A percentile compares a stretch with the other conserved stretches of the same genome.
Evolutionary conservation across 1,140 invertebrate genomes (phyloP).

Genomic region (Apocrypta bakeri): DNA sequence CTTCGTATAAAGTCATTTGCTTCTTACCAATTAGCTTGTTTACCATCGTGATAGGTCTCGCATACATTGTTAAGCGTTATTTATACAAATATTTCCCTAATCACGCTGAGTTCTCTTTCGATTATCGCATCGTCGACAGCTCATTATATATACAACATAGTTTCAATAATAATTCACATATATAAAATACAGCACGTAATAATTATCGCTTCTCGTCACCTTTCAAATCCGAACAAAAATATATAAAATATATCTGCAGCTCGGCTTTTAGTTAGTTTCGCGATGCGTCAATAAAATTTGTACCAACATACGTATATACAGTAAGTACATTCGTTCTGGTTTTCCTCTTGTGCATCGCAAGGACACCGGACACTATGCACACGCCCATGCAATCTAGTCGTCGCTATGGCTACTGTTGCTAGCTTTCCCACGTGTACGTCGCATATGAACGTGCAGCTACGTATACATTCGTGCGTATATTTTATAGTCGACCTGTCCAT

Average conservation of each 20-base stretch:
- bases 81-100: too few relatives aligned
- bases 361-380: slow-evolving; percentile 61
- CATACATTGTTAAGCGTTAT: too few relatives aligned
- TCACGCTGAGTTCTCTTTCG: too few relatives aligned
- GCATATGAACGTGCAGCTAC: neutral
- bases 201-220: too few relatives aligned
- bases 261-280: neutral
- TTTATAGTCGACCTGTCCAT: too few relatives aligned
- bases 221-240: neutral
- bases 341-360: slow-evolving; percentile 50
- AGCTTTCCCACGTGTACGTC: slow-evolving; percentile 57
- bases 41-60: too few relatives aligned
- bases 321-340: neutral
- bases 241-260: neutral
- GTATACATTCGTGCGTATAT: too few relatives aligned
- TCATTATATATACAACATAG: too few relatives aligned
- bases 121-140: too few relatives aligned
- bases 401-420: slow-evolving; percentile 10
- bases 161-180: too few relatives aligned
- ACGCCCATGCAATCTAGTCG: slow-evolving; percentile 59
- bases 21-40: neutral
- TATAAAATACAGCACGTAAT: too few relatives aligned
- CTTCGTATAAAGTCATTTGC: too few relatives aligned
- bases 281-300: slow-evolving; percentile 39
- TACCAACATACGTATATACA: neutral